Base-by-base conservation (phyloP, 1,140 invertebrate genomes). In the Scaptomyza pallida region DNA sequence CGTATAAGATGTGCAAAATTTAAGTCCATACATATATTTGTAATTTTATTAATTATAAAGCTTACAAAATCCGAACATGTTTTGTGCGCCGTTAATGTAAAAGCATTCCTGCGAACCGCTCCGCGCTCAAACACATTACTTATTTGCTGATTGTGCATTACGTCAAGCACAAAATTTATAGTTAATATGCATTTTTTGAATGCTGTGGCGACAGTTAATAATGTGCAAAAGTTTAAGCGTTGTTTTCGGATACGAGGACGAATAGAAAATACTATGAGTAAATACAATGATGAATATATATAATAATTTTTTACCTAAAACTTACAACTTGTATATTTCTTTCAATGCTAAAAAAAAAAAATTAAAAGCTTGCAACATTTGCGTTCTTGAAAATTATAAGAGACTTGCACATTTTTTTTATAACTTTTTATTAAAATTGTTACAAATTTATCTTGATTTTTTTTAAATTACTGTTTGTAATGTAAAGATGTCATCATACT, bases 241-340 rank as follows among this genome's bases (percentile, higher is more conserved):
- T 78, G 72, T 85, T 83, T 79, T 83, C 72, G 71, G 65, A 71
- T 64, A 73, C 61, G 68, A 78, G 65, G 54, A 88, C 64, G 61
- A 89, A 67, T 82, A 88, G 78, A 82, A 61, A 81, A 62, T 75
- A 75, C 62, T 71, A 81, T 52, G 67, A 75, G 61, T 70, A 85
- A 61, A 67, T 48, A 63, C 51, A 85, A 76, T 86, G 62, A 82
- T 48, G 64, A 86, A 88, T 75, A 82, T 80, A 88, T 89, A 88
- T 72, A 41, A 82, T 88, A 88, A 88, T 88, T 88, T 88, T 86
- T 83, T 88, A 88, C 82, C 78, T 78, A 78, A 74, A 54, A 40
- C 9, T n/a, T 8, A 16, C 2, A 43, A 30, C 8, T 40, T 41
- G n/a, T 15, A 13, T 41, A 26, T 41, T 23, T 5, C 40, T 41